Evolutionary conservation across 1,140 invertebrate species (phyloP).

Genomic region (Heterodera carotae): DNA sequence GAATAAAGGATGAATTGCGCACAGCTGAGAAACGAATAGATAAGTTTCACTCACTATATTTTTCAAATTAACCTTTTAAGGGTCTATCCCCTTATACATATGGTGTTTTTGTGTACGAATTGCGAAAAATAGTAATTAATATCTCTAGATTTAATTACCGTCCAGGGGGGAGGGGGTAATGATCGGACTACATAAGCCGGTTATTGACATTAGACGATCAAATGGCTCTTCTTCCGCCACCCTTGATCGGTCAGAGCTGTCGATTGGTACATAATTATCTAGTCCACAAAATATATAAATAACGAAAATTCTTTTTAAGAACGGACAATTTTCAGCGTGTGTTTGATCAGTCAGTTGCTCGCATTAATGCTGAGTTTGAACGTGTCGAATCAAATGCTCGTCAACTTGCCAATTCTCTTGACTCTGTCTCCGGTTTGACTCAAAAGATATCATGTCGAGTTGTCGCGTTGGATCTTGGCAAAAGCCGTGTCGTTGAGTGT

Average conservation of each 20-base stretch:
- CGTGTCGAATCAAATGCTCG: constrained; percentile 49
- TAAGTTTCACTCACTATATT: background rate
- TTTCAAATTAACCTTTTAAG: background rate
- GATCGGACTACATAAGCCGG: too few relatives aligned
- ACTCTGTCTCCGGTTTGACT: constrained; percentile 56
- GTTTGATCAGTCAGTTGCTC: constrained; percentile 57
- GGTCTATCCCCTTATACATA: constrained; percentile 33
- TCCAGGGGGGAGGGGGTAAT: too few relatives aligned
- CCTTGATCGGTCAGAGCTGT: too few relatives aligned
- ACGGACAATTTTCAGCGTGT: constrained; percentile 41
- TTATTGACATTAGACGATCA: too few relatives aligned
- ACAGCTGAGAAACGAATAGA: constrained; percentile 29
- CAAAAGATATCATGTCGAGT: constrained; percentile 67
- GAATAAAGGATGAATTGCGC: constrained; percentile 44
- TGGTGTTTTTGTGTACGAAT: too few relatives aligned
- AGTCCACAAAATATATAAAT: too few relatives aligned
- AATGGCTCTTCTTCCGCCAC: constrained; percentile 10
- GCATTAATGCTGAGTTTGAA: constrained; percentile 53
- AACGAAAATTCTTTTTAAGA: constrained; percentile 42
- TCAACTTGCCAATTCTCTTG: constrained; percentile 48
- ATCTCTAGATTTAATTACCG: too few relatives aligned
- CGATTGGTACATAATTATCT: too few relatives aligned
- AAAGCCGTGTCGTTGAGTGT: constrained; percentile 89
- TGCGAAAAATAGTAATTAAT: too few relatives aligned
- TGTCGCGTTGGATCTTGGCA: constrained; percentile 84